These are phyloP conservation scores for Aeoliscus strigatus DNA, from an alignment of 2,797 vertebrate genomes.

Conservation along the genomic window DNA sequence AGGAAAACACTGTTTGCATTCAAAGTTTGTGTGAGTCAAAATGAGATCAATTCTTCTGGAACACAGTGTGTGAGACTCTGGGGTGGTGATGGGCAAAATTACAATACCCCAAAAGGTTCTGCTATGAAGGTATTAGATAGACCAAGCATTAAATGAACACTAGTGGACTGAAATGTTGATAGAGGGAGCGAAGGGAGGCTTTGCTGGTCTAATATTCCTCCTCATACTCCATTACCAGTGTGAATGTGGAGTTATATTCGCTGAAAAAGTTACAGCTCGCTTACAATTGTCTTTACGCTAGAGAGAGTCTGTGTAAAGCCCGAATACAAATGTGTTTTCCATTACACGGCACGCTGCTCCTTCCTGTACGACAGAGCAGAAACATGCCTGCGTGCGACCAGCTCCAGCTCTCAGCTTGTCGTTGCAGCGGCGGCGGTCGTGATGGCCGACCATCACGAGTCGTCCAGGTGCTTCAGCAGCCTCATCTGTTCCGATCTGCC, in stretches of 20 bases:
- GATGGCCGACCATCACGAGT: too few relatives aligned
- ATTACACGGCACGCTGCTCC: too few relatives aligned
- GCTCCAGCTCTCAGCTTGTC: too few relatives aligned
- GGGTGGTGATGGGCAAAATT: constrained; percentile 59
- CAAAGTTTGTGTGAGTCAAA: too few relatives aligned
- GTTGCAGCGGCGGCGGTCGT: too few relatives aligned
- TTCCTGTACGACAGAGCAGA: too few relatives aligned
- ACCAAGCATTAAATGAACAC: constrained; percentile 65
- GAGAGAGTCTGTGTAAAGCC: constrained; percentile 17
- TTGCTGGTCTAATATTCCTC: constrained; percentile 34
- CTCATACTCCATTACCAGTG: constrained; percentile 45
- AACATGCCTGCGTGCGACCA: too few relatives aligned
- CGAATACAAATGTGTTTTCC: too few relatives aligned
- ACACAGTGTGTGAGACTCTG: too few relatives aligned
- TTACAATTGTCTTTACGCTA: constrained; percentile 32
- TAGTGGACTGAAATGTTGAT: constrained; percentile 36
- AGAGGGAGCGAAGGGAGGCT: constrained; percentile 2
- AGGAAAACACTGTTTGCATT: too few relatives aligned
- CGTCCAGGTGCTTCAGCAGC: constrained; percentile 26
- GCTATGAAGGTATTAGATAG: constrained; percentile 61
- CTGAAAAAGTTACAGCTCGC: constrained; percentile 10
- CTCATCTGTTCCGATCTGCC: constrained; percentile 39
- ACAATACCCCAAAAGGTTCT: constrained; percentile 46
- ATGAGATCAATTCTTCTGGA: too few relatives aligned
- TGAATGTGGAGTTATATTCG: constrained; percentile 37